These are phyloP conservation scores for Phortica magna DNA, from an alignment of 2,888 invertebrate species.

Conservation along the genomic window DNA sequence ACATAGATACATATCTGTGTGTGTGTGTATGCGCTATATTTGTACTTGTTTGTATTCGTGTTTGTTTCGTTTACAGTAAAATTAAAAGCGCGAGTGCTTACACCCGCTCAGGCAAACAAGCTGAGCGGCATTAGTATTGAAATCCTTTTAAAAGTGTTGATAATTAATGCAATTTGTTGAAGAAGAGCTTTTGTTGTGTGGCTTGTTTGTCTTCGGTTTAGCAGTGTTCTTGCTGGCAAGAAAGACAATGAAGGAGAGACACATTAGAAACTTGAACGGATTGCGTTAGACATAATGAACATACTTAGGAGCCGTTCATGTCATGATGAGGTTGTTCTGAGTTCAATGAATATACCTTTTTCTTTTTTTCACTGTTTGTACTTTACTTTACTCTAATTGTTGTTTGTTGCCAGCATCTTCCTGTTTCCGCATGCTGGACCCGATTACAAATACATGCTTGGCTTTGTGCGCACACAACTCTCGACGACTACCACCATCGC, in stretches of 20 bases:
- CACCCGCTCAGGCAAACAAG: too few species aligned
- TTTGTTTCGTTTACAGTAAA: background rate
- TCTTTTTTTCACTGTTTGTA: background rate
- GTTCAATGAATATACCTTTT: background rate
- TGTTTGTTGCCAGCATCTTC: conserved; percentile 82
- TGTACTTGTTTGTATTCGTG: background rate
- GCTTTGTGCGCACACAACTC: conserved; percentile 93
- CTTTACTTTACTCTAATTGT: background rate
- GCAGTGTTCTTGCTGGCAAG: background rate
- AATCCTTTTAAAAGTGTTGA: conserved; percentile 62
- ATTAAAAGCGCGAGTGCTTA: background rate
- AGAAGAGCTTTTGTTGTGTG: conserved; percentile 11
- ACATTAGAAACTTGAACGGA: too few species aligned
- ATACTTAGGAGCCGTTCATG: too few species aligned
- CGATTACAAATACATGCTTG: conserved; percentile 93
- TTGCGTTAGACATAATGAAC: too few species aligned
- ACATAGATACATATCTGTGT: conserved; percentile 33
- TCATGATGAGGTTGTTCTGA: background rate
- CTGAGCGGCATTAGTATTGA: conserved; percentile 45
- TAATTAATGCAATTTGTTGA: conserved; percentile 67
- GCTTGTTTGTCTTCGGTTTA: conserved; percentile 1
- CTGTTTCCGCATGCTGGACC: conserved; percentile 93
- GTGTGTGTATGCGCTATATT: background rate
- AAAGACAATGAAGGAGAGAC: too few species aligned
- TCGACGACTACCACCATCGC: conserved; percentile 87